Conservation (phyloP, 1,140 invertebrate species). For the Drosophila dunni region DNA sequence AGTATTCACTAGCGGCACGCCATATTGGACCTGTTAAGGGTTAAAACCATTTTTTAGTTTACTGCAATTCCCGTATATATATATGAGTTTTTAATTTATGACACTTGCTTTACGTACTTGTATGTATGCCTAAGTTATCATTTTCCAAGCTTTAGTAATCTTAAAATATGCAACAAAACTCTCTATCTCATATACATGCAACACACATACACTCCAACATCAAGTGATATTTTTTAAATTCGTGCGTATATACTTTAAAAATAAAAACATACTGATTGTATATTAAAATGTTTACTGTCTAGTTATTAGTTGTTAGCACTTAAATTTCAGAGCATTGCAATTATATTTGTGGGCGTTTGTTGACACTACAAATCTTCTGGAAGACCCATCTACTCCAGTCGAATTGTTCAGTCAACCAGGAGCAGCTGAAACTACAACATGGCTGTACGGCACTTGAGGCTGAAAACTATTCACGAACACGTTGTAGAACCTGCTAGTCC, state of each 20-base stretch:
- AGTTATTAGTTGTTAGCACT: background rate
- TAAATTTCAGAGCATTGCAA: background rate
- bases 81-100: background rate
- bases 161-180: conserved; percentile 20
- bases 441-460: background rate
- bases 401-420: background rate
- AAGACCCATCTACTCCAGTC: background rate
- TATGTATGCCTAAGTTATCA: conserved; percentile 28
- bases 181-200: conserved; percentile 21
- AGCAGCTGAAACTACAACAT: background rate
- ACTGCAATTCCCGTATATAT: conserved; percentile 7
- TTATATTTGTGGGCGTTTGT: conserved; percentile 1
- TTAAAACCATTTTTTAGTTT: conserved; percentile 1
- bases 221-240: conserved; percentile 77
- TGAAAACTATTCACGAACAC: background rate
- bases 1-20: conserved; percentile 55
- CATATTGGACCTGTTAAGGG: conserved; percentile 60
- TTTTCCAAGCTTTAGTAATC: conserved; percentile 59
- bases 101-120: conserved; percentile 24
- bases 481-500: background rate
- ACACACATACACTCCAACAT: conserved; percentile 58
- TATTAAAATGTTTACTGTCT: conserved; percentile 5
- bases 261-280: conserved; percentile 52
- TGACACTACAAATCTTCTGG: background rate
- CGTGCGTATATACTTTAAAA: conserved; percentile 60